phyloP scores from a whole-genome alignment of 2,797 vertebrate species.

The Chelon auratus region DNA sequence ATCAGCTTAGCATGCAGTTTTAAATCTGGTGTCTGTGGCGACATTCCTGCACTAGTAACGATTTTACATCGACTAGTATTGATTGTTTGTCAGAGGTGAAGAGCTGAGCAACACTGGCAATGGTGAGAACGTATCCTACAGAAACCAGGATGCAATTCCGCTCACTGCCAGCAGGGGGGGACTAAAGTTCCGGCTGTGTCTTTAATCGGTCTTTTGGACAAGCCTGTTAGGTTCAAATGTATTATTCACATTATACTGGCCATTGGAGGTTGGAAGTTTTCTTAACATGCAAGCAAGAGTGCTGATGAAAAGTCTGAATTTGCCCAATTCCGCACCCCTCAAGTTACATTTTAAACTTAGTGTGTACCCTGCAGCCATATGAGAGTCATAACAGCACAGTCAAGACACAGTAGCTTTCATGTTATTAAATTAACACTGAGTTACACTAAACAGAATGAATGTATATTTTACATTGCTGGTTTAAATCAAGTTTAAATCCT shows the following conservation, averaged over 20 bases:
- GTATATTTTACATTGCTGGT: not conserved
- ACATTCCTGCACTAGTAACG: too few species aligned
- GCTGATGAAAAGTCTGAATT: not conserved
- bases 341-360: slow-evolving; percentile 3
- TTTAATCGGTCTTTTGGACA: not conserved
- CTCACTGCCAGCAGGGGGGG: too few species aligned
- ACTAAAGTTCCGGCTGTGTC: too few species aligned
- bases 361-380: not conserved
- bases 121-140: too few species aligned
- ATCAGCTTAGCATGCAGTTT: too few species aligned
- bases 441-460: not conserved
- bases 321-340: not conserved
- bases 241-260: not conserved
- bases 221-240: not conserved
- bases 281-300: not conserved
- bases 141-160: too few species aligned
- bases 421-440: slow-evolving; percentile 13
- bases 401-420: not conserved
- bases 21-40: too few species aligned
- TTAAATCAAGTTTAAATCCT: too few species aligned
- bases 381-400: slow-evolving; percentile 5
- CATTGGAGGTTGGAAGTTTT: not conserved
- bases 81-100: too few species aligned
- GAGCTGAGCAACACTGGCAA: too few species aligned
- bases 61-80: too few species aligned